phyloP scores from a whole-genome alignment of 2,797 vertebrate species.

The Cirrhinus mrigala region DNA sequence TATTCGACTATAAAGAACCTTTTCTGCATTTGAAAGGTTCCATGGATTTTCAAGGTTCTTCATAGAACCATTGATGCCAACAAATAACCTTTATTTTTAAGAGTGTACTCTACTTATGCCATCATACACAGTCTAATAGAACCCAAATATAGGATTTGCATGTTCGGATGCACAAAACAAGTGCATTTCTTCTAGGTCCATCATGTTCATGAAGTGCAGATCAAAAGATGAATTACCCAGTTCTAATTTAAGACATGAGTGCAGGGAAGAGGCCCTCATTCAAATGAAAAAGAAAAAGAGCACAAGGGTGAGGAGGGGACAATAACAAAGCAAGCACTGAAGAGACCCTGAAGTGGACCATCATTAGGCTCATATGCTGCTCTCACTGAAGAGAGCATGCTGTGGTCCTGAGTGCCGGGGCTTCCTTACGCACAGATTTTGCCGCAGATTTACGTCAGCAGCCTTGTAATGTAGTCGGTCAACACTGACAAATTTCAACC shows the following conservation, averaged over 20 bases:
- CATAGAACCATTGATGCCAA: too few relatives aligned
- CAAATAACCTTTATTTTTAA: too few relatives aligned
- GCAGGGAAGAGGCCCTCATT: slow-evolving; percentile 25
- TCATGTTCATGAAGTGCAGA: slow-evolving; percentile 27
- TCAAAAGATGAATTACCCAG: slow-evolving; percentile 47
- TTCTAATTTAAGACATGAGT: slow-evolving; percentile 38
- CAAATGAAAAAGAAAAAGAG: slow-evolving; percentile 46
- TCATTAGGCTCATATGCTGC: slow-evolving; percentile 54
- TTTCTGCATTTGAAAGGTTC: too few relatives aligned
- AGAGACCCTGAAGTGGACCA: slow-evolving; percentile 54
- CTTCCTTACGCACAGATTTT: slow-evolving; percentile 28
- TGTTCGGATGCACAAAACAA: background rate
- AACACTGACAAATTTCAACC: background rate
- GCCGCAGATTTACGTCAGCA: slow-evolving; percentile 23
- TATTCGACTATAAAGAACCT: too few relatives aligned
- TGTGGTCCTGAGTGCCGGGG: slow-evolving; percentile 49
- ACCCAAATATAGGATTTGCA: background rate
- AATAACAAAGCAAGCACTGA: slow-evolving; percentile 21
- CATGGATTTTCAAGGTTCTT: too few relatives aligned
- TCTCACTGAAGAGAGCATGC: slow-evolving; percentile 60
- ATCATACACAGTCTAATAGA: background rate
- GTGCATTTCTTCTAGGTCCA: slow-evolving; percentile 21
- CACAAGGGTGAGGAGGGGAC: slow-evolving; percentile 58
- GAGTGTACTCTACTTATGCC: background rate
- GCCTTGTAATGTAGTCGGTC: background rate